Evolutionary conservation across 2,888 invertebrate genomes (phyloP), one percentile per base, ranked within the genome.

Genomic region (Nomada goodeniana): DNA sequence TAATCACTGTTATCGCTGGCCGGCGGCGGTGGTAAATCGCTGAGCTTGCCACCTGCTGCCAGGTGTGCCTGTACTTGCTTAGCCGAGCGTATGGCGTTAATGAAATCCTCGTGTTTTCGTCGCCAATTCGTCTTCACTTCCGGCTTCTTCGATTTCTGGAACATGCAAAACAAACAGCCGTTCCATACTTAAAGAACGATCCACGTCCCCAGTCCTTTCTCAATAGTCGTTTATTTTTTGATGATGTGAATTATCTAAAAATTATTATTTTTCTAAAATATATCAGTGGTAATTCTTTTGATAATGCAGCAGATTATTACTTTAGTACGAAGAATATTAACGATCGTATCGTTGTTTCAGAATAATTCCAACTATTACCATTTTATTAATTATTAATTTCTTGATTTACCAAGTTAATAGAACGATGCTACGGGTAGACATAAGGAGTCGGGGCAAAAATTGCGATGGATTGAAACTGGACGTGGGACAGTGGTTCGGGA

Each of bases 21-120:
- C 1, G 98, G 98, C 0, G 98, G 98, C 0, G 98, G 98, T 0
- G 98, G 98, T 63, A 98, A 95, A 93, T 98, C 98, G 79, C 97
- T 96, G 52, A 98, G 93, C 91, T 98, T 98, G 85, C 98, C 98
- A 67, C 98, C 98, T 9, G 96, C 96, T 5, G 96, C 97, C 60
- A 98, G 93, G 92, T 98, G 96, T 0, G 96, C 96, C 93, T 97
- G 97, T 90, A 96, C 97, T 94, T 96, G 96, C 92, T 98, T 98
- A 3, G 99, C 99, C 10, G 98, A 97, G 57, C 98, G 96, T 85
- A 99, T 98, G 2, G 98, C 96, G 80, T 96, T 95, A 86, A 99
- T 97, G 94, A 99, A 99, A 90, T 98, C 98, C 92, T 98, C 97
- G 95, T 99, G 99, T 89, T 98, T 97, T 92, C 96, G 96, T 4